These are phyloP conservation scores for Agrenia bidenticulata DNA, from an alignment of 2,888 invertebrate genomes.

Conservation along the genomic window DNA sequence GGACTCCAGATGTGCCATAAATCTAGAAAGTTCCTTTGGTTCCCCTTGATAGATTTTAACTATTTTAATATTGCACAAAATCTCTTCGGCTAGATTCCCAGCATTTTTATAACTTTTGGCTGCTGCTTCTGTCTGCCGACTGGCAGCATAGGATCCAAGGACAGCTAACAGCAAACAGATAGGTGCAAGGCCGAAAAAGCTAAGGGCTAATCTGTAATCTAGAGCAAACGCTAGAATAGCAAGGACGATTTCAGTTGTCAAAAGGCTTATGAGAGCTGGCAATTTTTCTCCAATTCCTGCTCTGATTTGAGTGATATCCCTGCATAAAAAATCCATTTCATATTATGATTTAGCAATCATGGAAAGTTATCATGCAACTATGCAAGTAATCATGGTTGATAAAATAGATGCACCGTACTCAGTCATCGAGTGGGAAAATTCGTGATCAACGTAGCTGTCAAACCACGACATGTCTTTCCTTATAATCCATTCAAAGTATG, in stretches of 20 bases:
- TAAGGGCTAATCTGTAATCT: conserved; percentile 7
- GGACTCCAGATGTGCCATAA: conserved; percentile 11
- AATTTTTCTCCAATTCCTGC: conserved; percentile 41
- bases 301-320: conserved; percentile 30
- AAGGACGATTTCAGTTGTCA: conserved; percentile 14
- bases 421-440: conserved; percentile 35
- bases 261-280: conserved; percentile 6
- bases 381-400: not conserved
- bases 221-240: conserved; percentile 8
- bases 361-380: not conserved
- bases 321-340: not conserved
- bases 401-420: conserved; percentile 21
- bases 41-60: conserved; percentile 42
- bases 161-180: conserved; percentile 11
- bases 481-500: conserved; percentile 36
- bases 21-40: conserved; percentile 15
- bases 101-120: conserved; percentile 21
- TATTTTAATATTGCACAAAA: conserved; percentile 36
- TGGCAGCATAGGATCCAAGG: conserved; percentile 24
- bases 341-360: not conserved
- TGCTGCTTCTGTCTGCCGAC: not conserved
- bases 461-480: conserved; percentile 45
- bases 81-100: conserved; percentile 27
- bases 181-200: conserved; percentile 25
- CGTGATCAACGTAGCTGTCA: conserved; percentile 33